Evolutionary conservation across 2,113 vertebrate species (phyloP).

Genomic region (Datnioides undecimradiatus): DNA sequence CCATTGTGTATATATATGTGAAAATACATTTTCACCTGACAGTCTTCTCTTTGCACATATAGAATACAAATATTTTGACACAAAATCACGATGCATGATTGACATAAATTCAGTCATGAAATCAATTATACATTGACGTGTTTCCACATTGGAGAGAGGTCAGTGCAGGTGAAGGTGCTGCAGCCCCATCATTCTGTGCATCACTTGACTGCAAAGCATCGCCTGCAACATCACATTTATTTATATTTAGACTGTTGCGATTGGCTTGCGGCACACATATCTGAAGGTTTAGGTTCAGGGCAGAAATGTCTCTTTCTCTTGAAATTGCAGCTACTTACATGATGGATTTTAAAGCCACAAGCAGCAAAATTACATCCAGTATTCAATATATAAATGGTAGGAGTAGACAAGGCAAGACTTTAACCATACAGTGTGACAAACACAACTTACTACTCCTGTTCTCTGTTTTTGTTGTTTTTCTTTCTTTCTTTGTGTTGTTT

Average conservation of each 20-base stretch:
- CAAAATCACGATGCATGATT: background rate
- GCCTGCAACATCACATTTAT: background rate
- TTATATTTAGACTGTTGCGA: background rate
- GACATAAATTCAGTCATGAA: constrained; percentile 1
- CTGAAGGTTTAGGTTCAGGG: background rate
- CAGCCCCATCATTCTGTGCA: background rate
- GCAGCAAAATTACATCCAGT: background rate
- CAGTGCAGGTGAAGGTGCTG: background rate
- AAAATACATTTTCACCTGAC: background rate
- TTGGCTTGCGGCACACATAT: background rate
- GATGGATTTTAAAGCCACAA: background rate
- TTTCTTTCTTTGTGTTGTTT: background rate
- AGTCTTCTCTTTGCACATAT: too few relatives aligned
- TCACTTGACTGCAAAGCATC: background rate
- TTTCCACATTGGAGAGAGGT: background rate
- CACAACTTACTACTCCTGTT: background rate
- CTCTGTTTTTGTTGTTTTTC: constrained; percentile 6
- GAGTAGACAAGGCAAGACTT: constrained; percentile 1
- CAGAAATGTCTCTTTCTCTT: background rate
- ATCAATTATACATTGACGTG: background rate
- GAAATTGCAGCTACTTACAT: background rate
- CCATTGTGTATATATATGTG: background rate
- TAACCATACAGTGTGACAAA: constrained; percentile 19
- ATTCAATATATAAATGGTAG: background rate
- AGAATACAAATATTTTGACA: background rate